Conservation (phyloP, 2,797 vertebrate genomes). For the Hephaestus fuliginosus region DNA sequence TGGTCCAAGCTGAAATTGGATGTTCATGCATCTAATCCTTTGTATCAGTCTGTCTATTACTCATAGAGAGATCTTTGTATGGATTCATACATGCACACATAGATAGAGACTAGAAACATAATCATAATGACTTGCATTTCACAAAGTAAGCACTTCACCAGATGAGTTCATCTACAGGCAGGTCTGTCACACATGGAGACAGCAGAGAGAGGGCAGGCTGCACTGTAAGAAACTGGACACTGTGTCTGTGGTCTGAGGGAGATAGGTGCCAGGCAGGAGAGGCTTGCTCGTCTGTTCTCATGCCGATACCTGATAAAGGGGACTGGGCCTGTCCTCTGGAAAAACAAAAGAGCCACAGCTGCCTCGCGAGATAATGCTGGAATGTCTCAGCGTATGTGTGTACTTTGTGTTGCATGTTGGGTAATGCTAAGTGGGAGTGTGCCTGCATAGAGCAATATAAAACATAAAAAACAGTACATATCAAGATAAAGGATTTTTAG, state of each 20-base stretch:
- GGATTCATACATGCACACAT: not conserved
- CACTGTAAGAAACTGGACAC: slow-evolving; percentile 66
- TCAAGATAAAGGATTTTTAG: slow-evolving; percentile 37
- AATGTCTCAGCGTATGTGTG: slow-evolving; percentile 54
- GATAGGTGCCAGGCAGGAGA: slow-evolving; percentile 67
- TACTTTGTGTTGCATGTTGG: slow-evolving; percentile 19
- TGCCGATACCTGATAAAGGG: slow-evolving; percentile 77
- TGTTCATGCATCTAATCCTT: not conserved
- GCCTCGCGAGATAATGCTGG: slow-evolving; percentile 70
- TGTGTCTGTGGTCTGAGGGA: slow-evolving; percentile 47
- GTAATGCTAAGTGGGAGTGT: slow-evolving; percentile 10
- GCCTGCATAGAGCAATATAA: slow-evolving; percentile 25
- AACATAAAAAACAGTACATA: slow-evolving; percentile 6
- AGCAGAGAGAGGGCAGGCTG: slow-evolving; percentile 40
- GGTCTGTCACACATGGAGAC: slow-evolving; percentile 28
- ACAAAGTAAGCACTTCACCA: not conserved
- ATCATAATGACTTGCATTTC: slow-evolving; percentile 13
- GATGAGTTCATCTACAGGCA: slow-evolving; percentile 6
- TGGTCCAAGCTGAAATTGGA: not conserved
- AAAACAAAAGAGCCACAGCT: slow-evolving; percentile 68
- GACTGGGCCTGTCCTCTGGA: slow-evolving; percentile 62
- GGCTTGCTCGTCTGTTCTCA: slow-evolving; percentile 61
- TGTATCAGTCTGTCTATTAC: not conserved
- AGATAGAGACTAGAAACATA: not conserved
- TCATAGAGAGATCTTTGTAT: not conserved